Evolutionary conservation across 30 jellyfish, hydroid and myxozoan species (phyloP), one percentile per base, ranked within the genome.

Genomic region (Aurelia aurita): DNA sequence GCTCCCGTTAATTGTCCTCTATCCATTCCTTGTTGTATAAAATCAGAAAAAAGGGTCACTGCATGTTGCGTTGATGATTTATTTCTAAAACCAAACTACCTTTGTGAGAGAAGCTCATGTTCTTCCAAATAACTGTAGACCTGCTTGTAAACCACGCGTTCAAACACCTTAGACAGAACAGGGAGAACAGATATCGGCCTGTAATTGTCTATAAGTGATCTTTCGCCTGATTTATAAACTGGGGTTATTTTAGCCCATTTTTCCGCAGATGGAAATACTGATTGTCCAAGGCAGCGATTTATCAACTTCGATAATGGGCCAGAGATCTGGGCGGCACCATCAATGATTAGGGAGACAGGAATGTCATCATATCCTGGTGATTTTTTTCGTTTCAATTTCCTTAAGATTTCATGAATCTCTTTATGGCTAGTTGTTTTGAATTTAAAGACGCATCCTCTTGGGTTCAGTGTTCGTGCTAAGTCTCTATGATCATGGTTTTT

Each of bases 401-500:
- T 74, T 55, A 74, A 55, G 51, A 74, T 74, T 71, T 39, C 77
- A 26, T 65, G 54, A 65, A 65, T 65, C 77, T 65, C 77, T 65
- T 65, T 65, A 65, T 20, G 54, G 31, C 77, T 65, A 14, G 77
- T 65, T 65, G 47, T 25, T 29, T 26, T 65, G 77, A 65, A 65
- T 71, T 71, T 47, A 71, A 71, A 71, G 83, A 71, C 74, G 83
- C 83, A 39, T 47, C 71, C 69, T 71, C 69, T 45, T 71, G 83
- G 83, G 83, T 71, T 71, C 74, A 29, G 83, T 71, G 74, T 47
- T 71, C 74, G 69, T 12, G 29, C 18, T 71, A 71, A 71, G 83
- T 71, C 83, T 71, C 83, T 72, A 71, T 27, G 83, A 25, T n/a
- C 83, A 71, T 71, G 83, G 83, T 71, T 71, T 71, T 71, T 39